These are phyloP conservation scores for Drosophila serrata DNA, from an alignment of 1,140 invertebrate genomes.

Conservation along the genomic window DNA sequence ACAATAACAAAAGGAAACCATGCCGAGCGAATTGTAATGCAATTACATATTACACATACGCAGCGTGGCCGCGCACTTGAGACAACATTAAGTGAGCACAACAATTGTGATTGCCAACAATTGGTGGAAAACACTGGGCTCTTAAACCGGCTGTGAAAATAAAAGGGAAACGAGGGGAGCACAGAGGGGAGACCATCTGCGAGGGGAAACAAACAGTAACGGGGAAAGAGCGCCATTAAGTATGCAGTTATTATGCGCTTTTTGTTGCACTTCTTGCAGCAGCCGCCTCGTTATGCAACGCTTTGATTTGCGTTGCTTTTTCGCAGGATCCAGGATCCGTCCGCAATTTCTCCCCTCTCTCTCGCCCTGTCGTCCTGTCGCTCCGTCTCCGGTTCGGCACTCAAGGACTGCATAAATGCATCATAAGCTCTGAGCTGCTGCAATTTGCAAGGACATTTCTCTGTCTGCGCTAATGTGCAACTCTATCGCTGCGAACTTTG, in stretches of 20 bases:
- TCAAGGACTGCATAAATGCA: constrained; percentile 78
- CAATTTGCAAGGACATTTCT: constrained; percentile 74
- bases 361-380: background rate
- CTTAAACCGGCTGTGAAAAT: constrained; percentile 17
- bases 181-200: constrained; percentile 4
- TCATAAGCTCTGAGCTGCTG: constrained; percentile 70
- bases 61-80: constrained; percentile 33
- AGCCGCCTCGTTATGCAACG: constrained; percentile 71
- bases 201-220: constrained; percentile 25
- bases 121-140: constrained; percentile 37
- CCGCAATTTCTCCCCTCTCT: background rate
- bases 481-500: constrained; percentile 68
- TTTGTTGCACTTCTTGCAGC: constrained; percentile 77
- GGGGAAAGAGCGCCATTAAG: constrained; percentile 63
- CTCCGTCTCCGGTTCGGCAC: constrained; percentile 40
- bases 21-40: constrained; percentile 13
- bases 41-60: constrained; percentile 45
- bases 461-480: constrained; percentile 75
- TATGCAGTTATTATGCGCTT: constrained; percentile 81
- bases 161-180: background rate
- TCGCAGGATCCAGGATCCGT: constrained; percentile 20
- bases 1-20: constrained; percentile 12
- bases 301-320: constrained; percentile 55
- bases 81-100: constrained; percentile 53
- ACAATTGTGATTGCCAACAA: constrained; percentile 46